Evolutionary conservation across 2,113 vertebrate species (phyloP), one percentile per base, ranked within the genome.

Genomic region (Chrysochloris asiatica): DNA sequence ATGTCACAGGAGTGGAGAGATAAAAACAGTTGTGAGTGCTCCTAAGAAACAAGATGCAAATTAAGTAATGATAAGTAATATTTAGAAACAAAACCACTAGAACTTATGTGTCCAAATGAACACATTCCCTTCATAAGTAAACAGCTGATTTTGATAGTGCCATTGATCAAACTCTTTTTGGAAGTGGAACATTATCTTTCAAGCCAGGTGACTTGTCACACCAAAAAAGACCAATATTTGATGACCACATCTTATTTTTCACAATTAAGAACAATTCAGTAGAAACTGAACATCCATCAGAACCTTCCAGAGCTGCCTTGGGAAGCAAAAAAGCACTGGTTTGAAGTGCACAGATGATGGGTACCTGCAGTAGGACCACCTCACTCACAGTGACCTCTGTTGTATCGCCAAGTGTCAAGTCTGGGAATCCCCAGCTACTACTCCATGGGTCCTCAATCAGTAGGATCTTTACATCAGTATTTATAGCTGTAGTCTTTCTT

Each of bases 91-190:
- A 45, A 91, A 72, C 11, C n/a, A 13, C 56, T 65, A n/a, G 59
- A 83, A 83, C 14, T n/a, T 91, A 33, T 14, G 28, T 82, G 77
- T 82, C 22, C 54, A 91, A 43, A 96, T 79, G 30, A 72, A 14
- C 22, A 17, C 16, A 8, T 52, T 63, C 36, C 61, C 80, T 82
- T 91, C 77, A 59, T 50, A 84, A 73, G n/a, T 50, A 67, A 91
- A 54, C 90, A 59, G 78, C 89, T 91, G n/a, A 41, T 79, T 83
- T 22, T 50, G 80, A 86, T 11, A 45, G 6, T 26, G 24, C n/a
- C 12, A 47, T 59, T 72, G 67, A 59, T 76, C 88, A 89, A 88
- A 83, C 73, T 93, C 47, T 84, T 91, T 95, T 47, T 48, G 45
- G 30, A 89, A 59, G n/a, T 73, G 26, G 47, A 88, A 41, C 30